Evolutionary conservation across 1,140 invertebrate genomes (phyloP).

Genomic region (Battus philenor): DNA sequence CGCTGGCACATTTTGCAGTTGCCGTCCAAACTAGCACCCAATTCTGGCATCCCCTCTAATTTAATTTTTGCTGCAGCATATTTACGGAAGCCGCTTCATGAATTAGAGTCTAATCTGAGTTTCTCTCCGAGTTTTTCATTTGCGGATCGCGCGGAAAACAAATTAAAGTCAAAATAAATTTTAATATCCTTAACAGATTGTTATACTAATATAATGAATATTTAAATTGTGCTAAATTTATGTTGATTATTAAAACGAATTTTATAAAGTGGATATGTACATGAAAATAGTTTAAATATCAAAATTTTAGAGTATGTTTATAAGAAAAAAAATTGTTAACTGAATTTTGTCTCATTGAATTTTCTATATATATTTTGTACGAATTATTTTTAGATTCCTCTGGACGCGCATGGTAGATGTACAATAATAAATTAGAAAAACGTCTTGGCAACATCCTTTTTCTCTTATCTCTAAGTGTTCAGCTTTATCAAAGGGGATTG

Average conservation of each 20-base stretch:
- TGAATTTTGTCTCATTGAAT: too few relatives aligned
- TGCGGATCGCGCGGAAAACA: conserved; percentile 8
- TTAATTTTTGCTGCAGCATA: conserved; percentile 18
- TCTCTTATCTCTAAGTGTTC: conserved; percentile 12
- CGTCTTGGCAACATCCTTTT: conserved; percentile 10
- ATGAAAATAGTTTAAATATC: neutral
- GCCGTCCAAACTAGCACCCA: conserved; percentile 6
- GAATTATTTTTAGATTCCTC: conserved; percentile 1
- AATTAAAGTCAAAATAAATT: conserved; percentile 6
- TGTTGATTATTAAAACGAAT: neutral
- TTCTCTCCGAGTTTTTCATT: conserved; percentile 10
- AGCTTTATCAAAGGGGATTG: conserved; percentile 25
- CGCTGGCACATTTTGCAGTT: conserved; percentile 9
- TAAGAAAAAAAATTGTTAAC: neutral
- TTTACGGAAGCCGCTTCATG: conserved; percentile 6
- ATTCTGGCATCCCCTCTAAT: conserved; percentile 12
- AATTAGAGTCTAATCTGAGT: conserved; percentile 16
- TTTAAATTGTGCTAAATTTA: neutral
- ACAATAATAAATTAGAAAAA: conserved; percentile 20
- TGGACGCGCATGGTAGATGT: conserved; percentile 11
- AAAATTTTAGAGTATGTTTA: neutral
- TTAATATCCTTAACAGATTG: neutral
- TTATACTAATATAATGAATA: neutral
- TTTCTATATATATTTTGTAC: too few relatives aligned
- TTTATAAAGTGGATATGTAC: neutral